Conservation (phyloP, 2,113 vertebrate species). For the Lamprologus lemairii region DNA sequence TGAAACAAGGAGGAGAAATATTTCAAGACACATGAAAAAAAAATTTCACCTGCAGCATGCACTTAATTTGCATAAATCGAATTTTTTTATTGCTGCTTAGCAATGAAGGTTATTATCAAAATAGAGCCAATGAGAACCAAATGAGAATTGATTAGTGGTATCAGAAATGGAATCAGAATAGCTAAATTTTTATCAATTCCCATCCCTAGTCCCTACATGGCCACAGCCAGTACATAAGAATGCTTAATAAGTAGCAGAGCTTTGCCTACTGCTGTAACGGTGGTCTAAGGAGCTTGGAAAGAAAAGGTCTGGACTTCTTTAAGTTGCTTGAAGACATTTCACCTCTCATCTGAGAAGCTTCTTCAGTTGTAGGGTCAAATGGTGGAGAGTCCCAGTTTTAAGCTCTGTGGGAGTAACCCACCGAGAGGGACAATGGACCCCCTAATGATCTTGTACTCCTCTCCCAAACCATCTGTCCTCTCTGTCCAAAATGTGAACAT, state of each 20-base stretch:
- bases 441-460: background rate
- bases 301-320: background rate
- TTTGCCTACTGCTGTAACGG: background rate
- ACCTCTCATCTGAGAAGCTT: background rate
- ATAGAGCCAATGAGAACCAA: background rate
- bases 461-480: background rate
- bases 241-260: background rate
- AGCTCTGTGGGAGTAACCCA: background rate
- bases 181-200: background rate
- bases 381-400: background rate
- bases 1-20: background rate
- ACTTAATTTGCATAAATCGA: background rate
- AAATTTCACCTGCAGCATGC: background rate
- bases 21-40: background rate
- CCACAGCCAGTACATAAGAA: background rate
- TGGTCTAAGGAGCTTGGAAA: background rate
- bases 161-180: background rate
- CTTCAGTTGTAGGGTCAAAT: background rate
- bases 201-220: background rate
- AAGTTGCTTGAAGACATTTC: background rate
- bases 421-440: background rate
- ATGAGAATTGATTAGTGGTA: background rate
- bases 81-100: background rate
- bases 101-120: background rate
- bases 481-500: background rate